Conservation (phyloP, 2,888 invertebrate species). For the Philaethria dido region DNA sequence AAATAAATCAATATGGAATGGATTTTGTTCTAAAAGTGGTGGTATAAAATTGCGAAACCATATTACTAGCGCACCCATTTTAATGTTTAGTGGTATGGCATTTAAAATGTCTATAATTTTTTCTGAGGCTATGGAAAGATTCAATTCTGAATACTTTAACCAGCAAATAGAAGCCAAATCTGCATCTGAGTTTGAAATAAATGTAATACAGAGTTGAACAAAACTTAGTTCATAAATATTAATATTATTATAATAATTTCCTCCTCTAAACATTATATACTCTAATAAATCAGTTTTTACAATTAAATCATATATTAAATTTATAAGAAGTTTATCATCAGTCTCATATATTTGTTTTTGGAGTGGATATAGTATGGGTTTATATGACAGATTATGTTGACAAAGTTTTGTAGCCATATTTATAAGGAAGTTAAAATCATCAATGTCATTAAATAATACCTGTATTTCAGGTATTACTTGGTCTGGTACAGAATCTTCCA, state of each 20-base stretch:
- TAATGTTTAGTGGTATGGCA: conserved; percentile 70
- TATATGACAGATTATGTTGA: conserved; percentile 60
- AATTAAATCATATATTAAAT: conserved; percentile 60
- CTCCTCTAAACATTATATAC: conserved; percentile 70
- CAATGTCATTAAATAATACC: conserved; percentile 63
- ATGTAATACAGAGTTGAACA: conserved; percentile 65
- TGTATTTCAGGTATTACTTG: conserved; percentile 58
- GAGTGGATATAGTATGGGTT: conserved; percentile 61
- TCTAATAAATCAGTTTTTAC: conserved; percentile 73
- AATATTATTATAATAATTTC: conserved; percentile 59
- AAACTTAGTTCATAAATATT: conserved; percentile 64
- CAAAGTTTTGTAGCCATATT: conserved; percentile 59
- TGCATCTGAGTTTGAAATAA: conserved; percentile 70
- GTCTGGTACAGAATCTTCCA: conserved; percentile 41
- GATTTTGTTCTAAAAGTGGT: conserved; percentile 69
- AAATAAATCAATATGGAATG: conserved; percentile 74
- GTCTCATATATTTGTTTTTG: conserved; percentile 62
- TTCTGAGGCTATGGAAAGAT: conserved; percentile 53
- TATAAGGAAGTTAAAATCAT: conserved; percentile 61
- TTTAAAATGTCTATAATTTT: conserved; percentile 67
- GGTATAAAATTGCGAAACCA: conserved; percentile 78
- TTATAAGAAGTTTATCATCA: conserved; percentile 52
- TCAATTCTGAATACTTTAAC: conserved; percentile 72
- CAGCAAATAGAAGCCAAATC: conserved; percentile 78
- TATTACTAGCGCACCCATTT: conserved; percentile 72